A percentile compares a stretch with the other conserved stretches of the same genome.
Conservation (phyloP, 2,888 invertebrate genomes). For the Ischnura elegans region DNA sequence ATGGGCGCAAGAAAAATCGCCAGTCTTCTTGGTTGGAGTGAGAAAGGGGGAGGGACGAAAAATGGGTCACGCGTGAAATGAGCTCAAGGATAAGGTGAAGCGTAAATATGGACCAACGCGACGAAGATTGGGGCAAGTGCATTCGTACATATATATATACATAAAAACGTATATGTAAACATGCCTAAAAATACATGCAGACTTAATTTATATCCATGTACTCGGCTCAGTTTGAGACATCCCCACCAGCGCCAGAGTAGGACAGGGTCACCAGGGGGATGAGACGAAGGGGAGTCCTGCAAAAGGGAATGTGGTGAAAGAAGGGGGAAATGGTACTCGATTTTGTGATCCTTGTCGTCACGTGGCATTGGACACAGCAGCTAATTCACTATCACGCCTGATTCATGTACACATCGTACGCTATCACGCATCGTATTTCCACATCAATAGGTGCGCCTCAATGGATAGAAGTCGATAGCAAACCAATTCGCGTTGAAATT, state of each 20-base stretch:
- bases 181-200: too few species aligned
- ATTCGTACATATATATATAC: constrained; percentile 5
- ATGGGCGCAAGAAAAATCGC: constrained; percentile 17
- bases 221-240: constrained; percentile 33
- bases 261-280: constrained; percentile 54
- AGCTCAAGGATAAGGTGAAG: constrained; percentile 63
- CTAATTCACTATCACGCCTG: background rate
- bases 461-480: too few species aligned
- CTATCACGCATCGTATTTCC: too few species aligned
- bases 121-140: constrained; percentile 53
- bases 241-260: constrained; percentile 45
- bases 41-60: background rate
- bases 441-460: too few species aligned
- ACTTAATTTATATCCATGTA: background rate
- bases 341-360: background rate
- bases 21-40: too few species aligned
- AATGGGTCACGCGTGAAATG: constrained; percentile 6
- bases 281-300: background rate
- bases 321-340: background rate
- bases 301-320: background rate
- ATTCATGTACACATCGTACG: background rate
- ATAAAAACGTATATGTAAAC: background rate
- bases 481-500: too few species aligned
- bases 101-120: constrained; percentile 46
- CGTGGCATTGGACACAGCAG: background rate